These are phyloP conservation scores for Botia almorhae DNA, from an alignment of 2,797 vertebrate genomes.

Conservation along the genomic window DNA sequence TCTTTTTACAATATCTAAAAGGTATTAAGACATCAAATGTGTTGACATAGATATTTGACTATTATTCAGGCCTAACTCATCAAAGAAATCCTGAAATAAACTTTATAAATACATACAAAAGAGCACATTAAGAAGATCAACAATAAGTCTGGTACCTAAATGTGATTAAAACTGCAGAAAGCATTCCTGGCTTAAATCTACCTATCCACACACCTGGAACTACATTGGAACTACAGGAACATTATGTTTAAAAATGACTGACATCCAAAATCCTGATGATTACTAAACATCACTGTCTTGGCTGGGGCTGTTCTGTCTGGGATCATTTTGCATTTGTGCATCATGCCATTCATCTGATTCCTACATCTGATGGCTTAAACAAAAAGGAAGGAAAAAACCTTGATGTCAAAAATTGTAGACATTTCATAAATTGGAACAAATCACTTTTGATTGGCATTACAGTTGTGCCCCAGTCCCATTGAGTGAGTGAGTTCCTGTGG, in stretches of 20 bases:
- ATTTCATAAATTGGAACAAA: constrained; percentile 4
- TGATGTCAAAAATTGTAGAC: constrained; percentile 30
- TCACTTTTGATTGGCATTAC: neutral
- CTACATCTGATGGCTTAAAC: constrained; percentile 6
- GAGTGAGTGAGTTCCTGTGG: neutral
- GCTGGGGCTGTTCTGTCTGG: constrained; percentile 16
- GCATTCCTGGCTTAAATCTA: constrained; percentile 74
- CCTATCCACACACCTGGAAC: constrained; percentile 69
- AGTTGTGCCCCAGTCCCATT: neutral
- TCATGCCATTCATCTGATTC: neutral
- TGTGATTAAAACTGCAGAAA: constrained; percentile 73
- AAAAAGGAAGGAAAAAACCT: constrained; percentile 7
- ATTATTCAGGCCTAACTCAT: constrained; percentile 81
- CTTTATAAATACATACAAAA: constrained; percentile 83
- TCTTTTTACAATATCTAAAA: constrained; percentile 85
- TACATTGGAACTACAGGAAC: constrained; percentile 64
- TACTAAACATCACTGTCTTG: constrained; percentile 26
- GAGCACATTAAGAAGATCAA: constrained; percentile 76
- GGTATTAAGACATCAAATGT: constrained; percentile 83
- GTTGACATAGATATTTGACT: constrained; percentile 78
- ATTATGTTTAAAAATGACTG: constrained; percentile 54
- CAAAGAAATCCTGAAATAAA: constrained; percentile 76
- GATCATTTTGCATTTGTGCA: constrained; percentile 26
- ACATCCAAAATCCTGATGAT: constrained; percentile 42
- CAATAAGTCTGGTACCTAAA: constrained; percentile 74